Evolutionary conservation across 1,140 invertebrate genomes (phyloP).

Genomic region (Camponotus floridanus): DNA sequence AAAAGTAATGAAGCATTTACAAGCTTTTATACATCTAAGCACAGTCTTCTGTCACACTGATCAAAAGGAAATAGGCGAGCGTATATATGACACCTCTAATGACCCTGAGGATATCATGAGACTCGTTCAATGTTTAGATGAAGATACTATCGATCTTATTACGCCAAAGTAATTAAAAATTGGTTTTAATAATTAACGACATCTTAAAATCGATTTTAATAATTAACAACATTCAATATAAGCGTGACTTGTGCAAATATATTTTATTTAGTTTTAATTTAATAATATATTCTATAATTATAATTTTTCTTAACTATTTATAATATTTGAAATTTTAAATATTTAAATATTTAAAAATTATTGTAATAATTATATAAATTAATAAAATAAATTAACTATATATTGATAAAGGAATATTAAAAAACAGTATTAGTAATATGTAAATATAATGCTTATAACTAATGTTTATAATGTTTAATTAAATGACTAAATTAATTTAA

Average conservation of each 20-base stretch:
- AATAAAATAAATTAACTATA: too few species aligned
- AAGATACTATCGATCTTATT: conserved; percentile 89
- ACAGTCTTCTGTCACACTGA: conserved; percentile 92
- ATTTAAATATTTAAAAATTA: too few species aligned
- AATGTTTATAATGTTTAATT: not conserved
- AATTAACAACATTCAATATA: not conserved
- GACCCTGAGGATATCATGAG: conserved; percentile 90
- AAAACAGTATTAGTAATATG: too few species aligned
- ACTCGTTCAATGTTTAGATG: conserved; percentile 90
- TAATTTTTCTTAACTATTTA: not conserved
- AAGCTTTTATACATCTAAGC: conserved; percentile 89
- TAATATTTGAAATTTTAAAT: not conserved
- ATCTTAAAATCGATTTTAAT: not conserved
- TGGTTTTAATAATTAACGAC: not conserved
- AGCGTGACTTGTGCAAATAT: not conserved
- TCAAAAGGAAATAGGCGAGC: conserved; percentile 89
- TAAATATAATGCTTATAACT: too few species aligned
- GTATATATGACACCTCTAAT: conserved; percentile 88
- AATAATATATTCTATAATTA: not conserved
- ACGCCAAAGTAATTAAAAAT: conserved; percentile 86
- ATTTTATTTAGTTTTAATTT: not conserved
- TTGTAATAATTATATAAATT: not conserved
- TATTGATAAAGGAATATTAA: too few species aligned
- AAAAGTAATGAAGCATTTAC: conserved; percentile 90
- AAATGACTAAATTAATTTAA: not conserved